Conservation (phyloP, 2,113 vertebrate species). For the Lota lota region DNA sequence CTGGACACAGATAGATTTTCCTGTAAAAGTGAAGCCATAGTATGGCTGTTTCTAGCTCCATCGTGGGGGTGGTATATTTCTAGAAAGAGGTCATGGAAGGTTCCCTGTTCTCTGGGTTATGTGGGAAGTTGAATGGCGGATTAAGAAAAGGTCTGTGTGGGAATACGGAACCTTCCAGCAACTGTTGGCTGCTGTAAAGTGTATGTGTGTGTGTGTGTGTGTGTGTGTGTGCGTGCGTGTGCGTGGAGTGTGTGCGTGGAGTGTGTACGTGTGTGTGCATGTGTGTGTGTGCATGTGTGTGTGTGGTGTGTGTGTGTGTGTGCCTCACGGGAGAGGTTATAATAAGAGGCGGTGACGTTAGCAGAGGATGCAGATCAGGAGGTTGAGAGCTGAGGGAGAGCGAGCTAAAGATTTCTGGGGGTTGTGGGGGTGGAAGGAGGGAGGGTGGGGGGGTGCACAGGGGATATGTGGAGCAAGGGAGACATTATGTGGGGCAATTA, state of each 20-base stretch:
- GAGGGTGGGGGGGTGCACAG: conserved; percentile 3
- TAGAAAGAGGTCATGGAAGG: not conserved
- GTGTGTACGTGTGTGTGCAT: too few species aligned
- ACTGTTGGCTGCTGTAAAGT: conserved; percentile 32
- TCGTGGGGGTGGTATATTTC: conserved; percentile 21
- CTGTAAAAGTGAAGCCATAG: conserved; percentile 6
- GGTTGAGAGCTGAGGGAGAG: too few species aligned
- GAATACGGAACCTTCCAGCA: conserved; percentile 42
- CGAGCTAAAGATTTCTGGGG: too few species aligned
- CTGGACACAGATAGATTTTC: conserved; percentile 6
- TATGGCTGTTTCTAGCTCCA: too few species aligned
- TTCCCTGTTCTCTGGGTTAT: conserved; percentile 22
- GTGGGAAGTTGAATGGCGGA: conserved; percentile 49
- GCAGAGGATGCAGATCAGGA: conserved; percentile 1
- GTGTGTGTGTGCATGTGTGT: too few species aligned
- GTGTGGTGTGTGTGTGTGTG: conserved; percentile 18
- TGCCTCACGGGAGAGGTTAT: conserved; percentile 56
- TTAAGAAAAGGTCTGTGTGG: conserved; percentile 42
- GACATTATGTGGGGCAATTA: too few species aligned
- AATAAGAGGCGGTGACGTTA: conserved; percentile 32
- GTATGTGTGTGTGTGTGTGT: too few species aligned
- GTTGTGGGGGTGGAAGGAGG: not conserved
- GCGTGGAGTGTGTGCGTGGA: too few species aligned
- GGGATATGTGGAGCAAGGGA: too few species aligned
- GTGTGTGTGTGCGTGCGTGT: too few species aligned